Conservation (phyloP, 2,888 invertebrate genomes). For the Scrobipalpa costella region DNA sequence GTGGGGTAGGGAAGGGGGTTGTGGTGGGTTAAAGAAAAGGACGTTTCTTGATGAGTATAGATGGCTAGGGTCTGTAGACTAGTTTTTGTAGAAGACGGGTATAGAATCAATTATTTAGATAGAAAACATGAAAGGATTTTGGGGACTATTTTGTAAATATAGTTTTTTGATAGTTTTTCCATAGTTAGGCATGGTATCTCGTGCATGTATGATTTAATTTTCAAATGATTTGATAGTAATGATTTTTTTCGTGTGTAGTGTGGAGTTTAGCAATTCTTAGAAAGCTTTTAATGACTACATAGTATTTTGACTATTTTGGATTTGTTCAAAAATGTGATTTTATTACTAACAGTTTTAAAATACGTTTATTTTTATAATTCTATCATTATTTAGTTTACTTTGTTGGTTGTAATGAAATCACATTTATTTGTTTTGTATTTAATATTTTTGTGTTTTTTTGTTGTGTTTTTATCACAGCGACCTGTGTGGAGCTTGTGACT, state of each 20-base stretch:
- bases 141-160: neutral
- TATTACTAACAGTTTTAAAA: constrained; percentile 18
- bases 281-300: neutral
- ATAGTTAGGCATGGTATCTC: constrained; percentile 35
- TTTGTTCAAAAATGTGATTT: constrained; percentile 32
- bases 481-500: constrained; percentile 57
- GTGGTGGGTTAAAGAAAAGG: too few relatives aligned
- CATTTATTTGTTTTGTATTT: constrained; percentile 38
- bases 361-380: too few relatives aligned
- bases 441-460: constrained; percentile 45
- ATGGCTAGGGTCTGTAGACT: too few relatives aligned
- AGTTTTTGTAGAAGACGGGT: too few relatives aligned
- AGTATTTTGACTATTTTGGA: constrained; percentile 12
- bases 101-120: too few relatives aligned
- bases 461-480: constrained; percentile 56
- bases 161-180: constrained; percentile 2
- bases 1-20: too few relatives aligned
- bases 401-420: neutral
- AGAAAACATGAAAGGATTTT: too few relatives aligned
- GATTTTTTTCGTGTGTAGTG: constrained; percentile 9
- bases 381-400: neutral
- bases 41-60: too few relatives aligned
- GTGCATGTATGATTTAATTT: constrained; percentile 45
- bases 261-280: constrained; percentile 6
- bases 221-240: neutral